Base-by-base conservation (phyloP, 2,888 invertebrate genomes). In the Luperina nickerlii region DNA sequence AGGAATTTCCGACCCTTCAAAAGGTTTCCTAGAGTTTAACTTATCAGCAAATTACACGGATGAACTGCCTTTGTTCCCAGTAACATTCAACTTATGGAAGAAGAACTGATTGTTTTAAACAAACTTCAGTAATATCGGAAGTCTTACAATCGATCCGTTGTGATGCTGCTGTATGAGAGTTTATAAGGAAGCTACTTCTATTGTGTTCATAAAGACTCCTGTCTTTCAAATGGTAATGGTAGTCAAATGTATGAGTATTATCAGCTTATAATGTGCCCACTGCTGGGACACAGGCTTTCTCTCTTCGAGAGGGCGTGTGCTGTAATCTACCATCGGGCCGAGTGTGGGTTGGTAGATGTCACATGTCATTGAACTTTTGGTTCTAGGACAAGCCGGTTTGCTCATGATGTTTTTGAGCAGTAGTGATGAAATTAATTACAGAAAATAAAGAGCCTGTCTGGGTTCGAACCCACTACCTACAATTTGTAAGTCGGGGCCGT, bases 51-150 rank as follows among this genome's bases (percentile, higher is more conserved):
- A 81, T 81, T 67, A 67, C 11, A 54, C 54, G 83, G 60, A 77
- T 77, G 83, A 83, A 60, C 60, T 66, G 45, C 18, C 27, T 54
- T 76, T 83, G 77, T 76, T 76, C 20, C 67, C 60, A 68, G 51
- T 45, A 57, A 68, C 51, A 48, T 67, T 24, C 42, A 83, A 70
- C 60, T 83, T 83, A 60, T 83, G 60, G 75, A 82, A 63, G 67
- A 81, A 75, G 77, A 62, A 67, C 48, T 82, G 73, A 81, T 80
- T 83, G 66, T 77, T 83, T 83, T 45, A 70, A 81, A 67, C 51
- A 71, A 81, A 62, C 60, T 81, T 83, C 27, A 24, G 42, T 60
- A 62, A 67, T 77, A 71, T 62, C 54, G 3, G 67, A 76, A 48
- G 2, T 45, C 54, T n/a, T 20, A 60, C 7, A 67, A 70, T 70